These are phyloP conservation scores for Mimachlamys varia DNA, from an alignment of 2,888 invertebrate genomes.

Conservation along the genomic window DNA sequence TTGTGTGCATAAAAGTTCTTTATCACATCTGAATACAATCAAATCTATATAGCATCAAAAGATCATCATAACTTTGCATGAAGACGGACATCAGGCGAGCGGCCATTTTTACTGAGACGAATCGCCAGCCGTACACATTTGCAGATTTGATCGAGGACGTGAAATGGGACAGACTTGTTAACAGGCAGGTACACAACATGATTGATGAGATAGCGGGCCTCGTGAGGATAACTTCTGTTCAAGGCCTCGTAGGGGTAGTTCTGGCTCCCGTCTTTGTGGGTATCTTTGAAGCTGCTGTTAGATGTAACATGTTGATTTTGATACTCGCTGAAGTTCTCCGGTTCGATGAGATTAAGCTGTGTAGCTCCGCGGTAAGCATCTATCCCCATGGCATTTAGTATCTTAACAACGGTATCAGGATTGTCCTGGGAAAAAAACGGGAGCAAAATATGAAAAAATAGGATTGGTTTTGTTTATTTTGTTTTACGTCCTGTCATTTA, in stretches of 20 bases:
- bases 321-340: constrained; percentile 55
- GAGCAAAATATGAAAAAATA: no score
- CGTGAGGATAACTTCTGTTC: constrained; percentile 72
- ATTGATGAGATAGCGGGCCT: constrained; percentile 80
- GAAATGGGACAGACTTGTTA: constrained; percentile 79
- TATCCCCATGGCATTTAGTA: constrained; percentile 76
- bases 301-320: not conserved
- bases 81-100: constrained; percentile 55
- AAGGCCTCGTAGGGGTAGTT: constrained; percentile 54
- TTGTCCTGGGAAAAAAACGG: constrained; percentile 71
- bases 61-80: constrained; percentile 59
- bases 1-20: no score
- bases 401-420: constrained; percentile 73
- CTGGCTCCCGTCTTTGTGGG: not conserved
- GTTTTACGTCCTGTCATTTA: no score
- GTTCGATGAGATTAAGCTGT: constrained; percentile 79
- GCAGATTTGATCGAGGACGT: constrained; percentile 74
- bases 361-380: constrained; percentile 81
- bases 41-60: not conserved
- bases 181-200: constrained; percentile 81
- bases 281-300: constrained; percentile 32
- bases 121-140: constrained; percentile 57
- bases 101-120: constrained; percentile 56
- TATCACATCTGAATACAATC: no score
- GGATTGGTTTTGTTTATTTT: no score